A percentile compares a stretch with the other conserved stretches of the same genome.
phyloP scores from a whole-genome alignment of 53 echinoderm and acorn worm species.

The Stichopus horrens region DNA sequence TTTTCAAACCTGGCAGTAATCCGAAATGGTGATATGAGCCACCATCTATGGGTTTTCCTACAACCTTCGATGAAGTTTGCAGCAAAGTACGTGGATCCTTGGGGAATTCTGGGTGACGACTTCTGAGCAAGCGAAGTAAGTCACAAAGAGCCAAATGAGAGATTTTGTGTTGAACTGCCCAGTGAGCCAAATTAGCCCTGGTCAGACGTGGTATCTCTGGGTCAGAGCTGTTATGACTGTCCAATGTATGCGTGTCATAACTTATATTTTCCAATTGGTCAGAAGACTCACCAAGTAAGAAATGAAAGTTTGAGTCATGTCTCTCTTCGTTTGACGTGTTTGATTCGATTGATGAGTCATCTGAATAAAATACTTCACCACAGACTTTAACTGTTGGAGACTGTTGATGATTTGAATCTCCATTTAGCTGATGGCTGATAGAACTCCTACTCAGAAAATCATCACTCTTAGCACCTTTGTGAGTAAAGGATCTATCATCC shows the following conservation, averaged over 20 bases:
- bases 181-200: background rate
- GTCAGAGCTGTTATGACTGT: background rate
- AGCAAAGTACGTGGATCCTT: constrained; percentile 59
- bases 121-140: constrained; percentile 49
- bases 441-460: too few relatives aligned
- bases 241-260: background rate
- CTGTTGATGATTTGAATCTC: too few relatives aligned
- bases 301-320: too few relatives aligned
- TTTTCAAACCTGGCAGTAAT: background rate
- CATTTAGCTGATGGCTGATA: too few relatives aligned
- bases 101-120: constrained; percentile 48
- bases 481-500: too few relatives aligned
- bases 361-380: too few relatives aligned
- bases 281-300: background rate
- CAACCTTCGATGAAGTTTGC: constrained; percentile 5
- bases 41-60: constrained; percentile 48
- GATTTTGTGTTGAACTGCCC: constrained; percentile 37
- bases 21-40: constrained; percentile 67
- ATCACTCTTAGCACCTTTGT: too few relatives aligned
- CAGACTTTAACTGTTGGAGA: too few relatives aligned
- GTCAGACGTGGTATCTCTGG: background rate
- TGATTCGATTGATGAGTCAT: too few relatives aligned
- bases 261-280: background rate
- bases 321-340: too few relatives aligned
- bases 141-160: constrained; percentile 50